A percentile compares a stretch with the other conserved stretches of the same genome.
Evolutionary conservation across 2,888 invertebrate genomes (phyloP).

Genomic region (Synergus laeviventris): DNA sequence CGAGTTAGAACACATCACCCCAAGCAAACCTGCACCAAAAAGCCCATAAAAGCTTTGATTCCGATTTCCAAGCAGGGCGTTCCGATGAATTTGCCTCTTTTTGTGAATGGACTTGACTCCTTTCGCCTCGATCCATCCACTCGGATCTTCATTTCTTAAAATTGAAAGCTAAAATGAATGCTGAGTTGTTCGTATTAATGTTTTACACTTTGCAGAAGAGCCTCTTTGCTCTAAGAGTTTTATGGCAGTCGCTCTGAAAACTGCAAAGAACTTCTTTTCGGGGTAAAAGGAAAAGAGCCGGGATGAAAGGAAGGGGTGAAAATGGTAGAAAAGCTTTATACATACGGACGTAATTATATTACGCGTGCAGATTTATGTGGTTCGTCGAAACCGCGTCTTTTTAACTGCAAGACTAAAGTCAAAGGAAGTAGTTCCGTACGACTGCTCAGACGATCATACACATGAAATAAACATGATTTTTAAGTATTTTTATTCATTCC

Average conservation of each 20-base stretch:
- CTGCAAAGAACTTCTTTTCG: slow-evolving; percentile 14
- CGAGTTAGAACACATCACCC: slow-evolving; percentile 49
- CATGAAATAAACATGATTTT: background rate
- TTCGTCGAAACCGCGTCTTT: slow-evolving; percentile 56
- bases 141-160: background rate
- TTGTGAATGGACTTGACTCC: slow-evolving; percentile 46
- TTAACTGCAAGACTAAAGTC: slow-evolving; percentile 58
- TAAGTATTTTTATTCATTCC: background rate
- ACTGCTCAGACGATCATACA: slow-evolving; percentile 44
- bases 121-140: slow-evolving; percentile 32
- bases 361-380: slow-evolving; percentile 1
- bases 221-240: background rate
- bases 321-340: background rate
- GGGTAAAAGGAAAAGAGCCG: slow-evolving; percentile 19
- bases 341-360: slow-evolving; percentile 13
- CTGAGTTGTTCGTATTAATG: background rate
- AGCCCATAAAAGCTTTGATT: slow-evolving; percentile 48
- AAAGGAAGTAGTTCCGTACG: slow-evolving; percentile 56
- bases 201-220: background rate
- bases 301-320: slow-evolving; percentile 32
- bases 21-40: slow-evolving; percentile 28
- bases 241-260: background rate
- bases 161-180: background rate
- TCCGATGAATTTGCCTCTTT: slow-evolving; percentile 34
- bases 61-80: slow-evolving; percentile 49